Evolutionary conservation across 2,888 invertebrate genomes (phyloP).

Genomic region (Trachelus iudaicus): DNA sequence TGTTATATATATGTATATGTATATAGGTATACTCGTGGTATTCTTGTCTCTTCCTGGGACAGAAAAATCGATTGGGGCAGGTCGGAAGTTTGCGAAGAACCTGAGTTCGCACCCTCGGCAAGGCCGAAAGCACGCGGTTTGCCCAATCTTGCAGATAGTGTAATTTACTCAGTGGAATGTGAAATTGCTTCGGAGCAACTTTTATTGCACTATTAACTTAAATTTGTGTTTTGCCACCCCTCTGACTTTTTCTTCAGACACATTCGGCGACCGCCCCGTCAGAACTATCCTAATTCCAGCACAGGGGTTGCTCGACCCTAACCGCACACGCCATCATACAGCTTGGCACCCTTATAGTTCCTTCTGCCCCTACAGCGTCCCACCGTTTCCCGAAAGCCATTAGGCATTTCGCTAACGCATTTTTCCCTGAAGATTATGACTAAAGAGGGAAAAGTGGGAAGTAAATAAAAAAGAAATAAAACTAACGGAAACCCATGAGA

Average conservation of each 20-base stretch:
- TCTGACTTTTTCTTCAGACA: conserved; percentile 3
- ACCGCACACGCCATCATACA: conserved; percentile 16
- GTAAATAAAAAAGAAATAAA: not conserved
- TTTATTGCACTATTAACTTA: conserved; percentile 38
- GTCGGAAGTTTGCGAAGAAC: not conserved
- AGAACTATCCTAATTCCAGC: conserved; percentile 19
- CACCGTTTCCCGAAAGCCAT: not conserved
- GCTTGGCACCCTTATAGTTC: not conserved
- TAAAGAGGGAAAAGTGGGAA: not conserved
- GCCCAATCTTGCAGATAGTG: conserved; percentile 44
- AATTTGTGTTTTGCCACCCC: conserved; percentile 23
- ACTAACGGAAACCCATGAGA: not conserved
- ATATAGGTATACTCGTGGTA: not conserved
- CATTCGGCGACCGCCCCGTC: not conserved
- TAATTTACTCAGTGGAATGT: conserved; percentile 46
- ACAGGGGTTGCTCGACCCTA: conserved; percentile 2
- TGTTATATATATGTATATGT: too few relatives aligned
- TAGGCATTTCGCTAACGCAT: not conserved
- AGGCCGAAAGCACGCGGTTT: conserved; percentile 26
- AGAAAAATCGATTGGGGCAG: not conserved
- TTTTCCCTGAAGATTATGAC: not conserved
- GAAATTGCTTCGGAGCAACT: conserved; percentile 40
- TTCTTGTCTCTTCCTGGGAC: not conserved
- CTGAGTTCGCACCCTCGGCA: conserved; percentile 8
- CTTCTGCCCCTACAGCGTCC: not conserved